Base-by-base conservation (phyloP, 2,888 invertebrate genomes). In the Onchidella celtica region DNA sequence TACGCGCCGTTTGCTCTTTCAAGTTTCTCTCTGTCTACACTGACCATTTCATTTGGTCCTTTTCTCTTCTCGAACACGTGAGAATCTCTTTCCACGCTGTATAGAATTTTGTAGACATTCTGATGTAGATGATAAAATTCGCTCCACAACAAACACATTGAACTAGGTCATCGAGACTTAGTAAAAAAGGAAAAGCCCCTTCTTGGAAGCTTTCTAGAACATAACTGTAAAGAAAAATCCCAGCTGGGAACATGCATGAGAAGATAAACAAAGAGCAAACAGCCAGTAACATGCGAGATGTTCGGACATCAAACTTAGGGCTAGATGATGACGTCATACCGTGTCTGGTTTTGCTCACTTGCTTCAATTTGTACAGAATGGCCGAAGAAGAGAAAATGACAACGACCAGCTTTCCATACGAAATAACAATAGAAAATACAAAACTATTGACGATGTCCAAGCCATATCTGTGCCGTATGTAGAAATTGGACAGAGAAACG, bases 111-210 rank as follows among this genome's bases (percentile, higher is more conserved):
- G n/a, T 36, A 3, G 70, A 70, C n/a, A 38, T 38, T 3, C 14
- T 9, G 21, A 70, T 40, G 40, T 70, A 70, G 40, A 70, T 36
- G 36, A 70, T 6, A 40, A 70, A 70, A n/a, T 70, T 70, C 17
- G 34, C 3, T 4, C 38, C 34, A 21, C 38, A 70, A 27, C 38
- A 38, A 9, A 40, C 17, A 24, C 14, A 14, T 6, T 32, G 40
- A n/a, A 34, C n/a, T 6, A 27, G n/a, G 21, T 61, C 61, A 24
- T 61, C 61, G 21, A 61, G 21, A 27, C n/a, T n/a, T 9, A 61
- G 21, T 6, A 61, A n/a, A n/a, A 61, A n/a, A n/a, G 6, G 4
- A n/a, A 61, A 61, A n/a, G 27, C 6, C 6, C 11, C 14, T 6
- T 6, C 27, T 6, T 24, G 4, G 61, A 3, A 6, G 9, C 24